phyloP scores from a whole-genome alignment of 2,113 vertebrate species.

The Tragelaphus strepsiceros region DNA sequence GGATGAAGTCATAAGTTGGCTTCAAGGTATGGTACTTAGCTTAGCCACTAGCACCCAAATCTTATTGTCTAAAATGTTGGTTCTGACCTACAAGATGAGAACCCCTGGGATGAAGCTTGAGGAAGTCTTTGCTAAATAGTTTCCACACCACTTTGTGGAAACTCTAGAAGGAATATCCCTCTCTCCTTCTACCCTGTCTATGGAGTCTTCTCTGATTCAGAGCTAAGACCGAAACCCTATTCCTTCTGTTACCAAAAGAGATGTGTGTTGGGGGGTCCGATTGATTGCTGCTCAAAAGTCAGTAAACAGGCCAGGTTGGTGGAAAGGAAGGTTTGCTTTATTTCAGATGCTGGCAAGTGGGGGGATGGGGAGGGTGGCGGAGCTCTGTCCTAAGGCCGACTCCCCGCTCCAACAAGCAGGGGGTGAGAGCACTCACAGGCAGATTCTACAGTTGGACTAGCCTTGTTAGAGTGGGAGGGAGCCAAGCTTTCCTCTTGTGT shows the following conservation, averaged over 20 bases:
- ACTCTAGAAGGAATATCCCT: neutral
- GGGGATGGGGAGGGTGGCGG: accelerated
- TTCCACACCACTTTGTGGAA: neutral
- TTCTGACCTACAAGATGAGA: neutral
- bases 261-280: accelerated
- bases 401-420: accelerated
- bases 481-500: neutral
- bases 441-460: neutral
- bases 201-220: neutral
- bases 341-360: neutral
- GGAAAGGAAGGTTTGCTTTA: neutral
- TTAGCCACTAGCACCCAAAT: neutral
- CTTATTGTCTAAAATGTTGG: neutral
- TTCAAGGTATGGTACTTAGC: neutral
- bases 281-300: neutral
- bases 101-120: accelerated
- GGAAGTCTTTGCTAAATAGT: neutral
- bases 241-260: neutral
- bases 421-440: neutral
- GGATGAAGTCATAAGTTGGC: neutral
- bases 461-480: neutral
- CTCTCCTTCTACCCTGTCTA: neutral
- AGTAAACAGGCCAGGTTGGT: neutral
- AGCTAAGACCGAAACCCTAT: accelerated
- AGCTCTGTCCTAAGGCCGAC: neutral